Evolutionary conservation across 2,888 invertebrate species (phyloP), one percentile per base, ranked within the genome.

Genomic region (Philopedon plagiatum): DNA sequence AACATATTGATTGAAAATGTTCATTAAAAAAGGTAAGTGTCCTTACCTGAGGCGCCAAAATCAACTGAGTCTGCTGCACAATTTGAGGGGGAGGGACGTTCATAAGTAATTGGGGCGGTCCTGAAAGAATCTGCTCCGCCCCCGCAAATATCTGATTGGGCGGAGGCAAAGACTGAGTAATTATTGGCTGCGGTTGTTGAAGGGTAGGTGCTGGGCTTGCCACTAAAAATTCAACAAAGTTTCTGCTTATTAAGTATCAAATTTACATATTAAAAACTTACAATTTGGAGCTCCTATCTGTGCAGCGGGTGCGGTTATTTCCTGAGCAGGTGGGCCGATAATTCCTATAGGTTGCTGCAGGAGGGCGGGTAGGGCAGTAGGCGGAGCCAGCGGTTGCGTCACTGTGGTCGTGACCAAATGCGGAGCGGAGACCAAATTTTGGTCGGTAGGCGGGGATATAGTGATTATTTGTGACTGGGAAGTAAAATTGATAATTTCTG

Each of bases 31-130:
- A 56, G 15, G 49, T 23, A 5, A 49, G 11, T 2, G 5, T n/a
- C 18, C 39, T 73, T 49, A 74, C 74, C 54, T 74, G 67, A 41
- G 67, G 70, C 4, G 75, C 65, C 15, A 75, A 23, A 13, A 75
- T 69, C 2, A 82, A 77, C 29, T 80, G 79, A 57, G 76, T 77
- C 56, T 81, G 81, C n/a, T 70, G 66, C 23, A 81, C 73, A 39
- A 84, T 76, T 68, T 85, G 85, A 11, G 86, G 85, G 5, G 86
- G 86, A 18, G 85, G 85, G 21, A 85, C 82, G 46, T 82, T 83
- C 66, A 84, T 74, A 34, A 84, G 77, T 26, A 84, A 77, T 46
- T 63, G 74, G 1, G 85, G 84, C 23, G 84, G 83, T 15, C 85
- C 82, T n/a, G 82, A 80, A 61, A 85, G 81, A 26, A 84, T 80